These are phyloP conservation scores for Gambusia holbrooki DNA, from an alignment of 2,113 vertebrate species.

Conservation along the genomic window DNA sequence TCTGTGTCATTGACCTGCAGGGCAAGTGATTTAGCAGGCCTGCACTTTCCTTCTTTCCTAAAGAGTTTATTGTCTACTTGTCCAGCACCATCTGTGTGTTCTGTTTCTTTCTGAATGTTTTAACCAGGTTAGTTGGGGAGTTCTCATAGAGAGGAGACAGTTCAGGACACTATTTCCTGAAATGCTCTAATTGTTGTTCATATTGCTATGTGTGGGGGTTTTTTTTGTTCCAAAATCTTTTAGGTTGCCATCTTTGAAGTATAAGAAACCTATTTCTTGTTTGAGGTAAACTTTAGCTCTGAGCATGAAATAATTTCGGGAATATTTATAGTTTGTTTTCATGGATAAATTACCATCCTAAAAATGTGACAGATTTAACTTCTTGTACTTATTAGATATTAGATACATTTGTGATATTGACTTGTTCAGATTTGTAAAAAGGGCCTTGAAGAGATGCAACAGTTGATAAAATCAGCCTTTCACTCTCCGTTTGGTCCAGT, in stretches of 20 bases:
- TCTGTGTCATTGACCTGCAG: slow-evolving; percentile 5
- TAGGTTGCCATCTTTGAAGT: neutral
- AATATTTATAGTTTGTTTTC: too few species aligned
- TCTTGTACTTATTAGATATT: neutral
- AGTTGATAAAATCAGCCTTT: neutral
- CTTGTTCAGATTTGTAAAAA: too few species aligned
- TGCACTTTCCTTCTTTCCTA: slow-evolving; percentile 2
- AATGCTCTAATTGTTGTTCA: too few species aligned
- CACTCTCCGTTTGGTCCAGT: neutral
- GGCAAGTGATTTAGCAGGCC: slow-evolving; percentile 41
- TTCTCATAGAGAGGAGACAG: slow-evolving; percentile 28
- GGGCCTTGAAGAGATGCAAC: too few species aligned
- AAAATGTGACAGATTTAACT: neutral
- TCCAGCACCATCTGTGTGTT: neutral
- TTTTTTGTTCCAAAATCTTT: too few species aligned
- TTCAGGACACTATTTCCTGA: slow-evolving; percentile 7
- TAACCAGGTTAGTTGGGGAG: slow-evolving; percentile 13
- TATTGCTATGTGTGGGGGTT: too few species aligned
- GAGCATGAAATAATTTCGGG: too few species aligned
- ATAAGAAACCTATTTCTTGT: neutral
- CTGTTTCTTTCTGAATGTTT: slow-evolving; percentile 10
- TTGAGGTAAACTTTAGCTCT: too few species aligned
- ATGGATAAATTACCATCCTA: neutral
- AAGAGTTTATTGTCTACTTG: slow-evolving; percentile 18
- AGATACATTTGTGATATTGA: neutral